phyloP scores from a whole-genome alignment of 2,113 vertebrate genomes.

The Siphamia tubifer region DNA sequence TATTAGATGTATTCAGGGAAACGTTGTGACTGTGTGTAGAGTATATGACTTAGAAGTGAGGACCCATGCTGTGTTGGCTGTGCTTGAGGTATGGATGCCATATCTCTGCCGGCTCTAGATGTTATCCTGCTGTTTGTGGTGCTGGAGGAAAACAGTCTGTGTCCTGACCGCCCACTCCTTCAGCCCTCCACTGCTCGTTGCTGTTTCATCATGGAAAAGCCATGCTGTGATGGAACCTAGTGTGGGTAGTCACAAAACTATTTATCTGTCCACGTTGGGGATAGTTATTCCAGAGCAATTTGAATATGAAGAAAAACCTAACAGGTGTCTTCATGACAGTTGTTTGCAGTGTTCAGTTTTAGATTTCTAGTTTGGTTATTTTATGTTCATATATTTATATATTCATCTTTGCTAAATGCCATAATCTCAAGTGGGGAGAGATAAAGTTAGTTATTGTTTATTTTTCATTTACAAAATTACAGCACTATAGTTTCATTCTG shows the following conservation, averaged over 20 bases:
- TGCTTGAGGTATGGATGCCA: slow-evolving; percentile 54
- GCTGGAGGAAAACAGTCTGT: slow-evolving; percentile 57
- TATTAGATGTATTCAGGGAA: slow-evolving; percentile 3
- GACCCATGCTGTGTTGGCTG: slow-evolving; percentile 50
- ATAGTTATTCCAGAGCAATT: slow-evolving; percentile 49
- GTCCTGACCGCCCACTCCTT: slow-evolving; percentile 66
- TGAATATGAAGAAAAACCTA: slow-evolving; percentile 10
- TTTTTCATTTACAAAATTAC: too few species aligned
- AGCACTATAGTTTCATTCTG: too few species aligned
- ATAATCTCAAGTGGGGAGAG: too few species aligned
- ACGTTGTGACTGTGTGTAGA: neutral
- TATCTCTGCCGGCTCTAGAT: slow-evolving; percentile 55
- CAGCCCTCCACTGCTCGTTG: slow-evolving; percentile 43
- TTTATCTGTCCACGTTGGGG: slow-evolving; percentile 26
- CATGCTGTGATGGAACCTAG: slow-evolving; percentile 49
- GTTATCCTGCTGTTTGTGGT: slow-evolving; percentile 65
- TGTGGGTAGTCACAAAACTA: slow-evolving; percentile 46
- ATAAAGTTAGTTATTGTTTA: too few species aligned
- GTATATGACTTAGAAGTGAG: slow-evolving; percentile 50
- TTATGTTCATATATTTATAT: neutral
- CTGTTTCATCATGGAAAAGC: slow-evolving; percentile 65
- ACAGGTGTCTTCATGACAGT: neutral
- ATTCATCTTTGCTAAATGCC: neutral
- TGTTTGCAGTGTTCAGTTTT: too few species aligned
- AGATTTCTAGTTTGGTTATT: neutral